Evolutionary conservation across 2,888 invertebrate species (phyloP).

Genomic region (Cenopis cana): DNA sequence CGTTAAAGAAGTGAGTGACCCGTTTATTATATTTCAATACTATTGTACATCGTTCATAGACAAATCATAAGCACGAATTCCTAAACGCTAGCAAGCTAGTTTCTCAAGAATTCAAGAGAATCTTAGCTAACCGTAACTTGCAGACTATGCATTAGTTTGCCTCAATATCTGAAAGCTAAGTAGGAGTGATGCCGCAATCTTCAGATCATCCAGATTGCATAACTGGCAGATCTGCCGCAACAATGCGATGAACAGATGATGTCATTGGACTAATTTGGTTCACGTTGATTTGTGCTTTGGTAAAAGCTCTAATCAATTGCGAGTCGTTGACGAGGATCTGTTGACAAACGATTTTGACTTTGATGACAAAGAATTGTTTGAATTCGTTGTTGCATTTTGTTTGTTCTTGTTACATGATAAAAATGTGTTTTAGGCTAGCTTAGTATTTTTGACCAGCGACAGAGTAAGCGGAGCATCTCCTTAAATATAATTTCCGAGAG

Average conservation of each 20-base stretch:
- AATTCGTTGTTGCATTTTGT: constrained; percentile 8
- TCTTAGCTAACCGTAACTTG: constrained; percentile 23
- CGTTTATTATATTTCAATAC: too few relatives aligned
- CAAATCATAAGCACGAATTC: not conserved
- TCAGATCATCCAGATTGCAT: constrained; percentile 41
- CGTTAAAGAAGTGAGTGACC: too few relatives aligned
- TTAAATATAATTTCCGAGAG: not conserved
- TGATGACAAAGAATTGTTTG: constrained; percentile 2
- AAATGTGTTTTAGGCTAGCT: not conserved
- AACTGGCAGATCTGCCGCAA: constrained; percentile 34
- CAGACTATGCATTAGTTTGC: constrained; percentile 27
- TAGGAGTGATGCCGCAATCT: constrained; percentile 39
- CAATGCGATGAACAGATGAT: constrained; percentile 36
- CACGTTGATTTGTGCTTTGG: constrained; percentile 29
- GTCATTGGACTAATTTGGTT: constrained; percentile 39
- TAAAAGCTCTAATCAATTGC: constrained; percentile 41
- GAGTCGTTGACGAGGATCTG: constrained; percentile 15
- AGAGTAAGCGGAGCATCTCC: not conserved
- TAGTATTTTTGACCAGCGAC: not conserved
- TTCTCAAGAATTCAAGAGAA: constrained; percentile 16
- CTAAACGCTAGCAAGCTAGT: not conserved
- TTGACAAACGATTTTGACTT: constrained; percentile 37
- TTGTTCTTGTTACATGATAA: not conserved
- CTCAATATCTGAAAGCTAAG: constrained; percentile 29
- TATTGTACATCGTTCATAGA: not conserved